Evolutionary conservation across 2,888 invertebrate species (phyloP), one percentile per base, ranked within the genome.

Genomic region (Cephus rjabovi): DNA sequence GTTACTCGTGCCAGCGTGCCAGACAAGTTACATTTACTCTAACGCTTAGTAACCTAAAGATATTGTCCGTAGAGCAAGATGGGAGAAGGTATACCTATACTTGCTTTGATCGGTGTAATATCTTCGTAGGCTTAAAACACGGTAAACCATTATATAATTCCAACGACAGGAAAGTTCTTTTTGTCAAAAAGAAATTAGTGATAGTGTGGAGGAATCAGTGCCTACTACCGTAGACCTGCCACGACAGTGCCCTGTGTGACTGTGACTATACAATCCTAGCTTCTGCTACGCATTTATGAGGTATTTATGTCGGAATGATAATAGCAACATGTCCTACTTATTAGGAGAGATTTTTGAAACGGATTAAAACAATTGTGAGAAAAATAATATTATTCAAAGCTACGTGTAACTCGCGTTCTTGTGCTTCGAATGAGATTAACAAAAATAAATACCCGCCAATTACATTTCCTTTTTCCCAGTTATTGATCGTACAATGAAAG

Each of bases 221-320:
- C 89, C 90, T 90, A 90, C 90, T 90, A 88, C 90, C 90, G 87
- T 91, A 91, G 89, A 91, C 89, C 91, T 89, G 90, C 91, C 87
- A 90, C 90, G 88, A 88, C 91, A 91, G 90, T 90, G 91, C 89
- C 89, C 90, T 89, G 90, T 88, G 90, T 90, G 90, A 90, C 90
- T 89, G 87, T 89, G 90, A 91, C 90, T 90, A 90, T 91, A 90
- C 90, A 90, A 90, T 90, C 90, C 90, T 90, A 91, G 88, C 91
- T 91, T 91, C 91, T 89, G 90, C 91, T 89, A 90, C 90, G 89
- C 90, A 91, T 89, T 90, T 89, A 87, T 89, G 91, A 91, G 91
- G 91, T 91, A 91, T 91, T 91, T 91, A 91, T 91, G 86, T 89
- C 89, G 90, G 91, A 91, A 91, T 91, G 91, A 91, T 91, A 87